phyloP scores from a whole-genome alignment of 92 coral and sea anemone species.

The Paramuricea clavata region DNA sequence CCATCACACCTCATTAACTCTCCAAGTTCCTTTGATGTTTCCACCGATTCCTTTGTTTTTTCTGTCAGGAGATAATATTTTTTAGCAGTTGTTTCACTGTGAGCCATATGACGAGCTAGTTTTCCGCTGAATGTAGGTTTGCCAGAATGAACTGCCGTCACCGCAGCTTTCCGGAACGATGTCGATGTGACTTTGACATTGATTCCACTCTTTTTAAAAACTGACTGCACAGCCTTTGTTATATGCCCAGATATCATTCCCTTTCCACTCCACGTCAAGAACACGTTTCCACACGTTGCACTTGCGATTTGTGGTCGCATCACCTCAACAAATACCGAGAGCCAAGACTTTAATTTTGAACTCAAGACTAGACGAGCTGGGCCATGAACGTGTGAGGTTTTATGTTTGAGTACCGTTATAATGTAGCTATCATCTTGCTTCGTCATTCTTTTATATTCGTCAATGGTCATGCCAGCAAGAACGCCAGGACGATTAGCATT shows the following conservation, averaged over 20 bases:
- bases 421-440: slow-evolving; percentile 56
- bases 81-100: slow-evolving; percentile 24
- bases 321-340: slow-evolving; percentile 24
- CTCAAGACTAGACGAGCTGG: slow-evolving; percentile 61
- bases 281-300: slow-evolving; percentile 29
- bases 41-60: background rate
- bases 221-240: background rate
- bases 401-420: slow-evolving; percentile 52
- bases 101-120: slow-evolving; percentile 9
- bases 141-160: slow-evolving; percentile 25
- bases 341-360: slow-evolving; percentile 49
- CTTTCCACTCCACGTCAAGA: slow-evolving; percentile 58
- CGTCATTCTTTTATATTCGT: slow-evolving; percentile 37
- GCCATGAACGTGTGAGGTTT: slow-evolving; percentile 63
- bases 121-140: slow-evolving; percentile 11
- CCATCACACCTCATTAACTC: background rate
- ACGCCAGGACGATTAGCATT: slow-evolving; percentile 73
- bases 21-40: background rate
- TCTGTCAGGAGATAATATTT: background rate
- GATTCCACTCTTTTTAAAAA: slow-evolving; percentile 61
- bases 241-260: slow-evolving; percentile 58
- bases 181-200: slow-evolving; percentile 55
- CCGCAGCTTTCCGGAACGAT: slow-evolving; percentile 52
- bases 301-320: slow-evolving; percentile 47
- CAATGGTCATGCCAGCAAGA: slow-evolving; percentile 56